phyloP scores from a whole-genome alignment of 1,140 invertebrate species.

The Monomorium pharaonis region DNA sequence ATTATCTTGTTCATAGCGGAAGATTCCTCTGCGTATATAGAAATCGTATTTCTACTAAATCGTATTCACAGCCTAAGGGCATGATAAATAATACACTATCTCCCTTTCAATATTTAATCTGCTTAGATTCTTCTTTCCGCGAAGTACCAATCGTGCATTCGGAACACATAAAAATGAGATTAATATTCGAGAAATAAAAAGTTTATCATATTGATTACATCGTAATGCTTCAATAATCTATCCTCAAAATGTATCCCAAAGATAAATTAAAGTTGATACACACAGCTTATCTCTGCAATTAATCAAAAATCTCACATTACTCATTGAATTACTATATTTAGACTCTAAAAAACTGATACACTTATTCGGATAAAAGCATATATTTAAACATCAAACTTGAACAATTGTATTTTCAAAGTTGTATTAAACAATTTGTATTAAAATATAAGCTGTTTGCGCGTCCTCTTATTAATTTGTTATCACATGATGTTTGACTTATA shows the following conservation, averaged over 20 bases:
- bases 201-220: not conserved
- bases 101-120: not conserved
- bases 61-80: not conserved
- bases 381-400: too few relatives aligned
- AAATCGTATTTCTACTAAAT: not conserved
- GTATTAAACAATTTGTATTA: too few relatives aligned
- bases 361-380: not conserved
- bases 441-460: too few relatives aligned
- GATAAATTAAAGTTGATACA: not conserved
- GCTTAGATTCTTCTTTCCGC: not conserved
- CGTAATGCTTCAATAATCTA: not conserved
- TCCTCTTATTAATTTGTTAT: too few relatives aligned
- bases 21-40: conserved; percentile 5
- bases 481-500: too few relatives aligned
- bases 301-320: not conserved
- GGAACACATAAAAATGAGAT: not conserved
- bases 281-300: not conserved
- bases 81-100: conserved; percentile 6
- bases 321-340: not conserved
- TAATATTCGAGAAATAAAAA: not conserved
- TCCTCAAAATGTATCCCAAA: not conserved
- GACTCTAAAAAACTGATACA: not conserved
- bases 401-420: too few relatives aligned
- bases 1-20: conserved; percentile 10
- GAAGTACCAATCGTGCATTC: not conserved